Base-by-base conservation (phyloP, 1,140 invertebrate genomes). In the Hypsibius dujardini region DNA sequence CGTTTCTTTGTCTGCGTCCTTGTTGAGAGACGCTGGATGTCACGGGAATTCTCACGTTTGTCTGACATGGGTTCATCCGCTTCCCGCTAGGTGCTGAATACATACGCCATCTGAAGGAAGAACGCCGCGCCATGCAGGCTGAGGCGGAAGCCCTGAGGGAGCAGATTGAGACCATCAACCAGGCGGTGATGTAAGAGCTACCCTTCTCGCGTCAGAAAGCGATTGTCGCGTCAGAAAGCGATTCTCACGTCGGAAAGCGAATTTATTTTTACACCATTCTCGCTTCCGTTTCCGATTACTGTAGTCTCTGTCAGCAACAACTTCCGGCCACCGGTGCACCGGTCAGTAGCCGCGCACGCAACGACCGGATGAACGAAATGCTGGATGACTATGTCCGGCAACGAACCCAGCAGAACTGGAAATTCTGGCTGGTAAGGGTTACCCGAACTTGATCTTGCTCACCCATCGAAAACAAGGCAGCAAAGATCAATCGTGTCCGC, bases 371-470 rank as follows among this genome's bases (percentile, higher is more conserved):
- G 84, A 89, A 88, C 75, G 90, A 95, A 81, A 90, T 94, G 86
- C 96, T 93, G 81, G 87, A 92, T 73, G 86, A 90, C 56, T 95
- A 95, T 81, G 90, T 97, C 14, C 83, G 86, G 74, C 84, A 83
- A 71, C 82, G 90, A 70, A 95, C 92, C 28, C 82, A 87, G 76
- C 86, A 88, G 77, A 93, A 95, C 81, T 96, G 93, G 92, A 96
- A 95, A 82, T 97, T 95, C 82, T 96, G 91, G 90, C 92, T 97
- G 84, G 92, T 95, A 91, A 42, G 62, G n/a, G n/a, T n/a, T n/a
- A n/a, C n/a, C n/a, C n/a, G n/a, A n/a, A n/a, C n/a, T n/a, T n/a
- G n/a, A n/a, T n/a, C n/a, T n/a, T n/a, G n/a, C n/a, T n/a, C n/a
- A n/a, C n/a, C n/a, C n/a, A n/a, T n/a, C n/a, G n/a, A n/a, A n/a